Percentiles rank a stretch among this genome's conserved stretches.
These are phyloP conservation scores for Epinephelus moara DNA, from an alignment of 2,113 vertebrate genomes.

Conservation along the genomic window DNA sequence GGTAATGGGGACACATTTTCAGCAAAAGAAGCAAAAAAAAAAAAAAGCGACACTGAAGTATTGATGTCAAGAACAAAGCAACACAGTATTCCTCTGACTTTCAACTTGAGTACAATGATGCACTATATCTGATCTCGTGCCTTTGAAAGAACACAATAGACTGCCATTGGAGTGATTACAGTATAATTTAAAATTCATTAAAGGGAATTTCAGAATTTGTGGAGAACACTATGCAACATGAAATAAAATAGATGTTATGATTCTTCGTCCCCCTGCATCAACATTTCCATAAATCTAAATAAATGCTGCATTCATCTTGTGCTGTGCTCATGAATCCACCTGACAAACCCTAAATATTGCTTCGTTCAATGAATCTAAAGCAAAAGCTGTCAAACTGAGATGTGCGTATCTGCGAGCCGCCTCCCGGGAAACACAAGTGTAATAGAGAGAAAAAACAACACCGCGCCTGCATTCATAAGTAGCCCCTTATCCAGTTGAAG, in stretches of 20 bases:
- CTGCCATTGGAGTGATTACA: constrained; percentile 31
- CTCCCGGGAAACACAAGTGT: constrained; percentile 47
- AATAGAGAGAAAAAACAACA: constrained; percentile 56
- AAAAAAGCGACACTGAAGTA: background rate
- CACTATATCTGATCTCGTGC: constrained; percentile 25
- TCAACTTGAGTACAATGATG: background rate
- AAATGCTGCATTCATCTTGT: constrained; percentile 36
- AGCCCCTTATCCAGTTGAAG: constrained; percentile 48
- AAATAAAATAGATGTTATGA: constrained; percentile 13
- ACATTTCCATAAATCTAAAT: constrained; percentile 33
- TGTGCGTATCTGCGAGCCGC: constrained; percentile 46
- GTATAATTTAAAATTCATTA: constrained; percentile 47
- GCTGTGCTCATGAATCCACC: constrained; percentile 1
- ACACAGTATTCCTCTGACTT: constrained; percentile 18
- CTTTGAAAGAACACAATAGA: constrained; percentile 43
- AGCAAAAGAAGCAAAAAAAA: background rate
- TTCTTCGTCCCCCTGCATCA: constrained; percentile 32
- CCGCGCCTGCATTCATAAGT: constrained; percentile 29
- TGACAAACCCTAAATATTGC: constrained; percentile 39
- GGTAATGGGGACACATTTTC: constrained; percentile 34
- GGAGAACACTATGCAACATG: constrained; percentile 7
- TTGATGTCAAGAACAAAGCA: constrained; percentile 38
- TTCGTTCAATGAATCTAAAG: constrained; percentile 40
- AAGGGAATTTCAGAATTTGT: constrained; percentile 13
- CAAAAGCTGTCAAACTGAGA: constrained; percentile 55